Percentiles rank a stretch among this genome's conserved stretches.
Conservation (phyloP, 2,888 invertebrate species). For the Iselma pallidipennis region DNA sequence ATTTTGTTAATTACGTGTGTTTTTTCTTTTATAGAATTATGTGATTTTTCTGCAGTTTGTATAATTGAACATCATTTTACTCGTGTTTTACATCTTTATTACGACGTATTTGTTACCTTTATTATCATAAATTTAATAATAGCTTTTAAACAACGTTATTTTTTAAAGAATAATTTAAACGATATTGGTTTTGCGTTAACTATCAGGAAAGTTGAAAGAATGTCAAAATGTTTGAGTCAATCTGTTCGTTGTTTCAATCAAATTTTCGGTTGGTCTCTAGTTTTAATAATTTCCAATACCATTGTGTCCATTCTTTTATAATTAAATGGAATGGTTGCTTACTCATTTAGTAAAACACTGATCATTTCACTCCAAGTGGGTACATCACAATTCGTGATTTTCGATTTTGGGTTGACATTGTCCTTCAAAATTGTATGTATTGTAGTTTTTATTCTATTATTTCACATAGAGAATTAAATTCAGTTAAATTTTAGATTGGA, state of each 20-base stretch:
- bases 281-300: not conserved
- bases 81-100: too few species aligned
- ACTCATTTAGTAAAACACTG: too few species aligned
- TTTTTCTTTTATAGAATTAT: not conserved
- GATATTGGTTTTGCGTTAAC: not conserved
- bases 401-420: too few species aligned
- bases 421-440: too few species aligned
- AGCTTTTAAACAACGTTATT: not conserved
- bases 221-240: not conserved
- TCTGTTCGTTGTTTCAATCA: not conserved
- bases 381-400: too few species aligned
- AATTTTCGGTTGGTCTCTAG: not conserved
- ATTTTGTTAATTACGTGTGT: not conserved
- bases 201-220: not conserved
- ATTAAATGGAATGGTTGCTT: not conserved
- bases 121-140: not conserved
- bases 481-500: too few species aligned
- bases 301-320: not conserved
- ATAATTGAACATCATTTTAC: too few species aligned
- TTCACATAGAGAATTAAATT: too few species aligned
- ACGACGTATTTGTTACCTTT: too few species aligned
- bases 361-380: too few species aligned
- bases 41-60: not conserved
- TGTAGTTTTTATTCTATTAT: too few species aligned
- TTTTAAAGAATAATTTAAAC: not conserved